These are phyloP conservation scores for Drosophila austrosaltans DNA, from an alignment of 2,888 invertebrate genomes.

Conservation along the genomic window DNA sequence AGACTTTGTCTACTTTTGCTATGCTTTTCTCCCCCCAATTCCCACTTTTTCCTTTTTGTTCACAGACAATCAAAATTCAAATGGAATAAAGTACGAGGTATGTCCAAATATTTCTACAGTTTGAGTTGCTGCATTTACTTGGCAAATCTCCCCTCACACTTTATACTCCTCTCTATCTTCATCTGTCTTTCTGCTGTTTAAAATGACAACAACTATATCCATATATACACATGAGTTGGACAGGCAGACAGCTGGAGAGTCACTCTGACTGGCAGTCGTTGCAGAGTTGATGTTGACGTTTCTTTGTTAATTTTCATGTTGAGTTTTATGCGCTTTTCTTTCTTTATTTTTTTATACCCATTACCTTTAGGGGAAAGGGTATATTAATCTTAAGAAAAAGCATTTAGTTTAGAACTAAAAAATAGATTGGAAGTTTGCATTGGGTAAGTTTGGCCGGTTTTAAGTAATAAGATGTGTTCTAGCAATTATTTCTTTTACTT, in stretches of 20 bases:
- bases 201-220: constrained; percentile 76
- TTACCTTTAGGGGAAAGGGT: not conserved
- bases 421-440: too few relatives aligned
- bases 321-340: constrained; percentile 29
- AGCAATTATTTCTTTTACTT: too few relatives aligned
- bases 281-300: constrained; percentile 75
- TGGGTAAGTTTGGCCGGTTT: too few relatives aligned
- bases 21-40: constrained; percentile 10
- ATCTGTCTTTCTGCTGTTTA: constrained; percentile 53
- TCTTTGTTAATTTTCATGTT: constrained; percentile 73
- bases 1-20: constrained; percentile 53
- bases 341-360: constrained; percentile 1
- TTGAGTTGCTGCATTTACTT: constrained; percentile 62
- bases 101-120: constrained; percentile 58
- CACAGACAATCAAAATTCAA: constrained; percentile 66
- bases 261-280: constrained; percentile 1
- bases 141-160: constrained; percentile 28
- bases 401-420: too few relatives aligned
- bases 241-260: constrained; percentile 24
- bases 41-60: constrained; percentile 10
- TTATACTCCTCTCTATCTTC: constrained; percentile 7
- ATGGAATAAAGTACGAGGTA: constrained; percentile 58
- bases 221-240: constrained; percentile 48
- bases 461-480: too few relatives aligned
- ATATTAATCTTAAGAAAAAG: not conserved